Evolutionary conservation across 2,888 invertebrate species (phyloP).

Genomic region (Epinotia ramella): DNA sequence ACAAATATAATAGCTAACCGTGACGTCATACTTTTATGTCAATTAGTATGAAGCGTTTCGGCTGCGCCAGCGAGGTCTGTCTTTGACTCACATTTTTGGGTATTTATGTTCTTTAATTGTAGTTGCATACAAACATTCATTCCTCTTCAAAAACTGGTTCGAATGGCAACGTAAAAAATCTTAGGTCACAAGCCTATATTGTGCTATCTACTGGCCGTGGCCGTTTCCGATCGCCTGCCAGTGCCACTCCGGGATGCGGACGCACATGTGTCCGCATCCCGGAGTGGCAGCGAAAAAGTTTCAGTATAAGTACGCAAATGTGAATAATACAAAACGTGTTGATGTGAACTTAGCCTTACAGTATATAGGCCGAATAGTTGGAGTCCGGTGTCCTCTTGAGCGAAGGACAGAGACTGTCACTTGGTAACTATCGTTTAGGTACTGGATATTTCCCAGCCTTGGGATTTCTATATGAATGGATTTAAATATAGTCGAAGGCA

Average conservation of each 20-base stretch:
- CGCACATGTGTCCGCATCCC: neutral
- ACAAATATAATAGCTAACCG: too few species aligned
- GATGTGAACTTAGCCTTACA: conserved; percentile 1
- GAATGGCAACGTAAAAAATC: too few species aligned
- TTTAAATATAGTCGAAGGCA: neutral
- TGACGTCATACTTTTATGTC: too few species aligned
- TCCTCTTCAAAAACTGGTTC: too few species aligned
- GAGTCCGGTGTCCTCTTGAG: conserved; percentile 51
- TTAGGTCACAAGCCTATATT: too few species aligned
- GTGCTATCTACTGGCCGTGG: neutral
- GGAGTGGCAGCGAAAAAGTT: too few species aligned
- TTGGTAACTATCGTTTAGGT: conserved; percentile 48
- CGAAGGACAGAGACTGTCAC: conserved; percentile 59
- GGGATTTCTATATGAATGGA: neutral
- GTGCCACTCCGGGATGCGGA: neutral
- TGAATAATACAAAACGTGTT: neutral
- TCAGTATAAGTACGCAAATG: neutral
- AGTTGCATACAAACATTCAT: too few species aligned
- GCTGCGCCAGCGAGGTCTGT: too few species aligned
- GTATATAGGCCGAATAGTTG: conserved; percentile 11
- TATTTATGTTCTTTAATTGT: too few species aligned
- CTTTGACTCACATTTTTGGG: too few species aligned
- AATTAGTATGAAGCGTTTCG: too few species aligned
- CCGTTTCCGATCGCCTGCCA: neutral
- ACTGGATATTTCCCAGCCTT: conserved; percentile 48